These are phyloP conservation scores for Rotaria macrura DNA, from an alignment of 2,888 invertebrate species.

Conservation along the genomic window DNA sequence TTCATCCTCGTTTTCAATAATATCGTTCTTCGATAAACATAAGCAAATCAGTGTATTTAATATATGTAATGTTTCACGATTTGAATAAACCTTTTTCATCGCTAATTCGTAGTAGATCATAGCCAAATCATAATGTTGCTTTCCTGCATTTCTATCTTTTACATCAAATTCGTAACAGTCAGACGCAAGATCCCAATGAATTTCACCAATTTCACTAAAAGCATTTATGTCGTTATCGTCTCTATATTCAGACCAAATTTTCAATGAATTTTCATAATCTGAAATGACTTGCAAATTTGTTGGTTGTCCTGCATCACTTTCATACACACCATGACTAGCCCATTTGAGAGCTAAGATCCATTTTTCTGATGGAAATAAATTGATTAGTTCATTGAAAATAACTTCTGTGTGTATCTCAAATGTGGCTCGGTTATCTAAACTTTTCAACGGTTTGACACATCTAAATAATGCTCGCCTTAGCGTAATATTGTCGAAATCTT, in stretches of 20 bases:
- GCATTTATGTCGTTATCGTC: background rate
- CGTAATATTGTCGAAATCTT: background rate
- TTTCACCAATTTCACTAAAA: background rate
- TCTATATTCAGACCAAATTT: background rate
- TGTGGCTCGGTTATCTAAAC: no score
- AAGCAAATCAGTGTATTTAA: background rate
- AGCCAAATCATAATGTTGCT: background rate
- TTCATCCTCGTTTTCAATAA: no score
- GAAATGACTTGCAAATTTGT: background rate
- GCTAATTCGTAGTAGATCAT: background rate
- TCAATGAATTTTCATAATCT: background rate
- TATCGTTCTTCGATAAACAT: no score
- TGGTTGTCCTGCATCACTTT: background rate
- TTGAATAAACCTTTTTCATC: background rate
- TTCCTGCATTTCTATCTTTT: background rate
- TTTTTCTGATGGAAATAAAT: background rate
- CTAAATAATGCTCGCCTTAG: background rate
- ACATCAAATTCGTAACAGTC: background rate
- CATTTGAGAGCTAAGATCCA: background rate
- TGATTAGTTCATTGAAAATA: background rate
- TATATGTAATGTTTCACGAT: background rate
- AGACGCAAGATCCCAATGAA: background rate
- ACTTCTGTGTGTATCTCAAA: background rate
- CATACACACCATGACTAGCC: background rate
- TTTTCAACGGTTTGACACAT: background rate